phyloP scores from a whole-genome alignment of 1,140 invertebrate genomes.

The Thaumetopoea pityocampa region DNA sequence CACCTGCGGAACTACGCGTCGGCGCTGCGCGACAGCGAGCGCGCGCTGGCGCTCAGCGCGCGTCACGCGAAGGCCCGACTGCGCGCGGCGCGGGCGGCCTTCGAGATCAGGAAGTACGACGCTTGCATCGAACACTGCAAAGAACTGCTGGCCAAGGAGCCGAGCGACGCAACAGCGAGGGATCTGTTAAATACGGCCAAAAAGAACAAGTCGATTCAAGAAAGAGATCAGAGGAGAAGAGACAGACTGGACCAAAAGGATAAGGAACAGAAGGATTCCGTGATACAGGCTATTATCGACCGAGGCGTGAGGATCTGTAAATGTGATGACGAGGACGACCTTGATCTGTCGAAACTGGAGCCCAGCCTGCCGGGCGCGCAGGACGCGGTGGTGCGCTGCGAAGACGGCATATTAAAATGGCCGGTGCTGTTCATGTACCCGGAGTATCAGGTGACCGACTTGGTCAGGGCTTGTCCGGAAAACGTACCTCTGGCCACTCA shows the following conservation, averaged over 20 bases:
- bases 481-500: slow-evolving; percentile 58
- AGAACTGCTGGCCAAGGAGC: slow-evolving; percentile 77
- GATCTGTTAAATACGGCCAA: slow-evolving; percentile 79
- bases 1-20: slow-evolving; percentile 91
- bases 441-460: slow-evolving; percentile 61
- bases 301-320: slow-evolving; percentile 66
- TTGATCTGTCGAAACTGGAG: slow-evolving; percentile 77
- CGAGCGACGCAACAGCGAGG: slow-evolving; percentile 77
- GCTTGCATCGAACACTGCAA: slow-evolving; percentile 86
- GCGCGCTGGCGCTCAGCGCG: slow-evolving; percentile 85
- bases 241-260: slow-evolving; percentile 71
- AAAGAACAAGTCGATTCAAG: slow-evolving; percentile 80
- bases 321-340: slow-evolving; percentile 57
- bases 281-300: slow-evolving; percentile 51
- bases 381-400: slow-evolving; percentile 77
- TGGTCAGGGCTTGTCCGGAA: slow-evolving; percentile 83
- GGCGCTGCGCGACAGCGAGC: slow-evolving; percentile 68
- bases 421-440: slow-evolving; percentile 58
- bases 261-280: slow-evolving; percentile 74
- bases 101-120: slow-evolving; percentile 82
- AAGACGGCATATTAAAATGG: slow-evolving; percentile 85
- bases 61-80: slow-evolving; percentile 87
- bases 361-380: slow-evolving; percentile 79
- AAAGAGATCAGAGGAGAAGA: slow-evolving; percentile 76
- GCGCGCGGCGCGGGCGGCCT: slow-evolving; percentile 85